phyloP scores from a whole-genome alignment of 2,888 invertebrate genomes.

The Ellobium chinense region DNA sequence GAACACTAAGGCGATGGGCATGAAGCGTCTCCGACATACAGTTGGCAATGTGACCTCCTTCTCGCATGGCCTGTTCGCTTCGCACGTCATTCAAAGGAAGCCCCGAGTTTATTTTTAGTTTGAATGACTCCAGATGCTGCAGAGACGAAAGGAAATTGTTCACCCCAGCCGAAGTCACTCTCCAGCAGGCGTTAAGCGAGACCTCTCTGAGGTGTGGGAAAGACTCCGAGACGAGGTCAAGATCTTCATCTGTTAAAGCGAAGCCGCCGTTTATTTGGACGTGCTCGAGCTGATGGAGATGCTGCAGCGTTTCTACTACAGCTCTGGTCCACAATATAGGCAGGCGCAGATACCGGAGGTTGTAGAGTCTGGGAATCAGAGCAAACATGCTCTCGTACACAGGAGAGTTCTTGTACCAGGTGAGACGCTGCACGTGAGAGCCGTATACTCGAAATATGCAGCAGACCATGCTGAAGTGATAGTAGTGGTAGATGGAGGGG shows the following conservation, averaged over 20 bases:
- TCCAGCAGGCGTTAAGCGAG: slow-evolving; percentile 69
- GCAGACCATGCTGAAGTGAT: slow-evolving; percentile 63
- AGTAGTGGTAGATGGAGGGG: slow-evolving; percentile 55
- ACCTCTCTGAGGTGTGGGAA: slow-evolving; percentile 60
- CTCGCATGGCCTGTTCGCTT: slow-evolving; percentile 63
- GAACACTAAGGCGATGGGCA: slow-evolving; percentile 55
- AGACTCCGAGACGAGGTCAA: slow-evolving; percentile 55
- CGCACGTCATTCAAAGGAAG: slow-evolving; percentile 59
- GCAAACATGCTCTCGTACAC: slow-evolving; percentile 67
- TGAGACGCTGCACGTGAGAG: slow-evolving; percentile 62
- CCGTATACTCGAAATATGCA: slow-evolving; percentile 65
- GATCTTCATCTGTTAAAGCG: slow-evolving; percentile 59
- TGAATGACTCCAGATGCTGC: slow-evolving; percentile 55
- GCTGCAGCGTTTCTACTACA: slow-evolving; percentile 60
- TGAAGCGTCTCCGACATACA: slow-evolving; percentile 51
- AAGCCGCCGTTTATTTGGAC: slow-evolving; percentile 68
- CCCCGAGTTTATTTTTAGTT: slow-evolving; percentile 67
- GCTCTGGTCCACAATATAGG: slow-evolving; percentile 68
- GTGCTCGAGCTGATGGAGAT: slow-evolving; percentile 57
- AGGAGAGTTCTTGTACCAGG: slow-evolving; percentile 65
- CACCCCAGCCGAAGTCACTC: slow-evolving; percentile 59
- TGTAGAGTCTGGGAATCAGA: slow-evolving; percentile 57
- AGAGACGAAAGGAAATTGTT: slow-evolving; percentile 54
- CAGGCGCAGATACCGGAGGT: slow-evolving; percentile 59
- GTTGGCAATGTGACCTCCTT: slow-evolving; percentile 57